These are phyloP conservation scores for Sinohyriopsis cumingii DNA, from an alignment of 2,888 invertebrate genomes.

Conservation along the genomic window DNA sequence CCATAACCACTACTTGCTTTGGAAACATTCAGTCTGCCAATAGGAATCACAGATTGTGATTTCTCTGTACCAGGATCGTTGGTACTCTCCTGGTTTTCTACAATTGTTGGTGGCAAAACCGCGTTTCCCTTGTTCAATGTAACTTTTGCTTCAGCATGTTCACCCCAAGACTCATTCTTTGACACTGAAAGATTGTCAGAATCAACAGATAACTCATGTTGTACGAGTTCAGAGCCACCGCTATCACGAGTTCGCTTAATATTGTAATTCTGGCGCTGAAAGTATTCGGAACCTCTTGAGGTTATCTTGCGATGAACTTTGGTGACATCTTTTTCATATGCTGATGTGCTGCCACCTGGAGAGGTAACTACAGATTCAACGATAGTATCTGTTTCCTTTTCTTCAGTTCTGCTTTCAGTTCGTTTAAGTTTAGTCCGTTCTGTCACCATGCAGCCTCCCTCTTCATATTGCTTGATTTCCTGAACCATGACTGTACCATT, in stretches of 20 bases:
- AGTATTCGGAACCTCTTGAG: constrained; percentile 59
- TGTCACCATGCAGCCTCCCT: constrained; percentile 51
- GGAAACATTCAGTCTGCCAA: constrained; percentile 13
- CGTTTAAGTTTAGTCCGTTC: constrained; percentile 51
- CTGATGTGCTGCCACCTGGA: constrained; percentile 47
- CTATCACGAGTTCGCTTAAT: constrained; percentile 38
- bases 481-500: constrained; percentile 57
- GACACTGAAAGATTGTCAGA: constrained; percentile 56
- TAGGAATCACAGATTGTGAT: constrained; percentile 1
- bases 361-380: constrained; percentile 51
- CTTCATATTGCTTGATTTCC: constrained; percentile 42
- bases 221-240: constrained; percentile 50
- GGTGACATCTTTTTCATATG: constrained; percentile 54
- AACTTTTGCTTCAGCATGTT: constrained; percentile 43
- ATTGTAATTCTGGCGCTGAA: constrained; percentile 46
- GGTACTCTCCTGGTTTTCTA: background rate
- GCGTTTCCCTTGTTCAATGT: constrained; percentile 25
- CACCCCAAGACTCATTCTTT: constrained; percentile 55
- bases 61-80: background rate
- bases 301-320: constrained; percentile 55
- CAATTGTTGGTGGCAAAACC: background rate
- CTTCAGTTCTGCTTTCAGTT: constrained; percentile 52
- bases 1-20: constrained; percentile 48
- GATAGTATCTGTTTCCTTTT: constrained; percentile 54
- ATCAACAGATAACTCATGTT: constrained; percentile 52